Percentiles rank a stretch among this genome's conserved stretches.
Conservation (phyloP, 2,797 vertebrate genomes). For the Danio tinwini region DNA sequence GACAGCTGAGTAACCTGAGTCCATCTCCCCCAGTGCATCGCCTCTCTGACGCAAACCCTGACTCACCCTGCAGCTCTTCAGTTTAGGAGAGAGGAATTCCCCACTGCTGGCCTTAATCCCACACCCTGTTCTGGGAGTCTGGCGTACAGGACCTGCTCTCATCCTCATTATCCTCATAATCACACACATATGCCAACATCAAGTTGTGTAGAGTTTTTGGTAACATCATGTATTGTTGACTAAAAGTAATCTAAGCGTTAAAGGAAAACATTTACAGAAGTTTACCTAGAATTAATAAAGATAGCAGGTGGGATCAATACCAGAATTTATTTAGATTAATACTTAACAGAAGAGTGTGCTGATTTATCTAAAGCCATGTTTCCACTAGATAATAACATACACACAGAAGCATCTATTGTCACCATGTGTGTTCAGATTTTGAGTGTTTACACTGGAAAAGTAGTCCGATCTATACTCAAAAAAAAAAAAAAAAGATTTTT, state of each 20-base stretch:
- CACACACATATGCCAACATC: constrained; percentile 1
- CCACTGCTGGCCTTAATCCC: constrained; percentile 24
- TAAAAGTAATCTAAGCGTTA: constrained; percentile 14
- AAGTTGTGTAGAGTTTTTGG: background rate
- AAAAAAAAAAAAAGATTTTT: too few species aligned
- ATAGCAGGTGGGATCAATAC: constrained; percentile 61
- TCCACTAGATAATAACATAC: too few species aligned
- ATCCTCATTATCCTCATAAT: constrained; percentile 21
- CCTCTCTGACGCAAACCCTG: constrained; percentile 54
- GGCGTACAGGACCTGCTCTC: constrained; percentile 19
- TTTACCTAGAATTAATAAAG: constrained; percentile 20
- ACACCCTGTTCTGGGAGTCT: constrained; percentile 27
- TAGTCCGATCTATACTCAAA: too few species aligned
- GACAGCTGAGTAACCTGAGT: constrained; percentile 31
- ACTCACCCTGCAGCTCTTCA: constrained; percentile 49
- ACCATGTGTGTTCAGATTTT: too few species aligned
- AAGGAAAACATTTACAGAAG: background rate
- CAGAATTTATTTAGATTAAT: background rate
- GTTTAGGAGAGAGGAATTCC: constrained; percentile 47
- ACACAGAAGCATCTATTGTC: too few species aligned
- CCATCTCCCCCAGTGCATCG: background rate
- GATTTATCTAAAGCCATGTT: too few species aligned
- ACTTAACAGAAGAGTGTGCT: background rate
- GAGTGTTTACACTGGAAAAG: too few species aligned
- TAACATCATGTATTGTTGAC: background rate